Evolutionary conservation across 2,888 invertebrate species (phyloP), one percentile per base, ranked within the genome.

Genomic region (Catocala fraxini): DNA sequence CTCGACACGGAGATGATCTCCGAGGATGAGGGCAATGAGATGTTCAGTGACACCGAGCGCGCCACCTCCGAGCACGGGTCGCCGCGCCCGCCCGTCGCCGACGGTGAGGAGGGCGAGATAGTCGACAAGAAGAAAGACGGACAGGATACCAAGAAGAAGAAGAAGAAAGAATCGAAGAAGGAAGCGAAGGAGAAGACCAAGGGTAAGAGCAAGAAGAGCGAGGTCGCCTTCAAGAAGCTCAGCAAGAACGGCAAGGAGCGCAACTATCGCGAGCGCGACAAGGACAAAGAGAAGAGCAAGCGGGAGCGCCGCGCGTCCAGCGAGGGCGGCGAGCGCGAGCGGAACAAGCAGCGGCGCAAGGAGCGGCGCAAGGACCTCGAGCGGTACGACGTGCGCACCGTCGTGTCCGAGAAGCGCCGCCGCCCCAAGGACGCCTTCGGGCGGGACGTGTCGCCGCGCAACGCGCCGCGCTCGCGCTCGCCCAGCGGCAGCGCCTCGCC

Each of bases 351-450:
- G 79, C 91, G 83, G 83, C 92, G 86, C 78, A 93, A 82, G 75
- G 94, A 89, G 68, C 97, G 96, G 80, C 95, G 97, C 12, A 96
- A 97, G 81, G 98, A 98, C 80, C 90, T 98, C 54, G 97, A 97
- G 78, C 95, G 98, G 4, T 98, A 98, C 86, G 97, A 98, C 91
- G 98, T 98, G 9, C 95, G 98, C 46, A 96, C 96, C 66, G 92
- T 98, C 43, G 96, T 98, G 7, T 95, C 96, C 5, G 96, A 96
- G 68, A 96, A 96, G 75, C 95, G 96, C 0, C 91, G 95, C 62
- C 93, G 95, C 42, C 92, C 95, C 58, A 97, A 96, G 87, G 97
- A 97, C 88, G 95, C 96, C 55, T 97, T 97, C 89, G 97, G 97
- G 0, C 94, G 97, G 10, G 97, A 97, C 87, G 95, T 96, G 57